A percentile compares a stretch with the other conserved stretches of the same genome.
Evolutionary conservation across 2,888 invertebrate species (phyloP).

Genomic region (Ellobium chinense): DNA sequence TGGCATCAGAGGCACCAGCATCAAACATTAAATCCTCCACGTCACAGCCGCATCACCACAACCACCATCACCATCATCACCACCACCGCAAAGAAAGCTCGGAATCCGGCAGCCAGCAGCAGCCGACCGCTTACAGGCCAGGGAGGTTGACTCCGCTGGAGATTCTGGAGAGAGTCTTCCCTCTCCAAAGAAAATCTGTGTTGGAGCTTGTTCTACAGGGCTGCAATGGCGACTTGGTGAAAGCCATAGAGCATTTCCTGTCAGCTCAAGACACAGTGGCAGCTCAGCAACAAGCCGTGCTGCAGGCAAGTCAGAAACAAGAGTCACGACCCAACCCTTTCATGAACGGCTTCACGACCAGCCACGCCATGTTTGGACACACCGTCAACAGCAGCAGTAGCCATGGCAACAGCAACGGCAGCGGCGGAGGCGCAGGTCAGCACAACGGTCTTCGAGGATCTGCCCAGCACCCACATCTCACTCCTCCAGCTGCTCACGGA

Average conservation of each 20-base stretch:
- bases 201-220: conserved; percentile 94
- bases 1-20: background rate
- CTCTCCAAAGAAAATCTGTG: conserved; percentile 90
- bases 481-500: conserved; percentile 34
- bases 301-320: conserved; percentile 34
- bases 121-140: conserved; percentile 74
- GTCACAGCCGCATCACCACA: background rate
- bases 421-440: background rate
- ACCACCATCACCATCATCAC: background rate
- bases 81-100: background rate
- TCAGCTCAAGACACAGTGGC: conserved; percentile 77
- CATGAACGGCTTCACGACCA: conserved; percentile 5
- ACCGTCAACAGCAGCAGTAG: conserved; percentile 9
- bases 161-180: conserved; percentile 92
- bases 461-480: conserved; percentile 34
- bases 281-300: conserved; percentile 63
- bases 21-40: background rate
- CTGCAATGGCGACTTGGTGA: conserved; percentile 93
- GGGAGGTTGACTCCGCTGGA: conserved; percentile 83
- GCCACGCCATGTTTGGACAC: conserved; percentile 3
- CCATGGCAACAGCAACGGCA: conserved; percentile 12
- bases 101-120: background rate
- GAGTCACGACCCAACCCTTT: conserved; percentile 23
- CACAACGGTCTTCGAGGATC: conserved; percentile 17
- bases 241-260: conserved; percentile 92